Evolutionary conservation across 2,888 invertebrate genomes (phyloP).

Genomic region (Drosophila fungiperda): DNA sequence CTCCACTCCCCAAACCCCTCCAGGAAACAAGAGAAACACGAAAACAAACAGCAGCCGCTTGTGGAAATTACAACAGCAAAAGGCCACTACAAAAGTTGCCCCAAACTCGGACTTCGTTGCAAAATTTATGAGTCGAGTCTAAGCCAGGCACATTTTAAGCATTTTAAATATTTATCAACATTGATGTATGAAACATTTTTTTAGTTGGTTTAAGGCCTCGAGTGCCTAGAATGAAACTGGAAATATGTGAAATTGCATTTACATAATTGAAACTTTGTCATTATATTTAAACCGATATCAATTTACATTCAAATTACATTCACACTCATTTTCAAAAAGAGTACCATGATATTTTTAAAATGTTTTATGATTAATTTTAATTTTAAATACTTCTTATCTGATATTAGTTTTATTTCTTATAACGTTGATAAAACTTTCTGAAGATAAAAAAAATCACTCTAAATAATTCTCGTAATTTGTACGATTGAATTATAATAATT

Average conservation of each 20-base stretch:
- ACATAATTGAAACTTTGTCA: constrained; percentile 57
- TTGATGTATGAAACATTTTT: constrained; percentile 5
- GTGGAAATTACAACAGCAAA: constrained; percentile 67
- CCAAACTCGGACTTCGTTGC: constrained; percentile 33
- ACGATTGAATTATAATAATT: too few relatives aligned
- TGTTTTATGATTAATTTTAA: too few relatives aligned
- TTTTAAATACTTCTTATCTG: not conserved
- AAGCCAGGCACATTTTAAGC: constrained; percentile 23
- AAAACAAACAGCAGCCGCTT: constrained; percentile 64
- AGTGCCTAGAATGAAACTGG: constrained; percentile 21
- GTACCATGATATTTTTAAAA: not conserved
- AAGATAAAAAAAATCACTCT: not conserved
- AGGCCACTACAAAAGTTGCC: constrained; percentile 54
- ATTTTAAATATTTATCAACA: constrained; percentile 31
- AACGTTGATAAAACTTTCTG: not conserved
- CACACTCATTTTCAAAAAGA: not conserved
- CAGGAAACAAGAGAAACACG: not conserved
- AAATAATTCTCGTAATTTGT: not conserved
- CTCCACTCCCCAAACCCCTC: not conserved
- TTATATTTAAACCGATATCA: constrained; percentile 45
- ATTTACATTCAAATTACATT: constrained; percentile 31
- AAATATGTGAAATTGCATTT: constrained; percentile 46
- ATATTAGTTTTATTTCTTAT: not conserved
- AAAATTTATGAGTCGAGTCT: constrained; percentile 29
- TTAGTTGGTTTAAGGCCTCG: constrained; percentile 9